Percentiles rank a stretch among this genome's conserved stretches.
Evolutionary conservation across 2,888 invertebrate species (phyloP).

Genomic region (Rhingia rostrata): DNA sequence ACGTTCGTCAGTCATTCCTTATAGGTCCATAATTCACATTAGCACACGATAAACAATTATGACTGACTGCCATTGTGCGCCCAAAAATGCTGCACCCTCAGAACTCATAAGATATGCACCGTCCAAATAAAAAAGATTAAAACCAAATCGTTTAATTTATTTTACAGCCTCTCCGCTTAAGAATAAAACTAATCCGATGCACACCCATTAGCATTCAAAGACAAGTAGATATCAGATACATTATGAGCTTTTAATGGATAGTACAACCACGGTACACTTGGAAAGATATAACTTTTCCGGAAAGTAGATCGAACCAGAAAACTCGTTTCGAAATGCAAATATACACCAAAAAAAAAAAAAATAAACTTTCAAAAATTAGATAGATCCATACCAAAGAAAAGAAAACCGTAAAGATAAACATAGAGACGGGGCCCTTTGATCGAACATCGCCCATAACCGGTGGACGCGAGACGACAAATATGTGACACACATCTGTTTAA

Average conservation of each 20-base stretch:
- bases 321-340: constrained; percentile 10
- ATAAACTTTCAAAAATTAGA: neutral
- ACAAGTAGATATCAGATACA: constrained; percentile 44
- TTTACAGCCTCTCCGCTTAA: constrained; percentile 16
- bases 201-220: constrained; percentile 41
- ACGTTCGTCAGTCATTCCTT: constrained; percentile 58
- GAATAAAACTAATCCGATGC: constrained; percentile 17
- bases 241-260: constrained; percentile 53
- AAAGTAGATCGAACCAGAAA: neutral
- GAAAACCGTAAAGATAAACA: constrained; percentile 40
- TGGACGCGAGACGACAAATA: constrained; percentile 28
- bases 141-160: constrained; percentile 49
- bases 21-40: constrained; percentile 62
- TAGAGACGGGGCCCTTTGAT: constrained; percentile 32
- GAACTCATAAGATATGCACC: constrained; percentile 58
- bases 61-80: constrained; percentile 30
- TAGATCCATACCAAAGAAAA: neutral
- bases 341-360: neutral
- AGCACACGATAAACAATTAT: constrained; percentile 65
- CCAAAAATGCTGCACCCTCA: constrained; percentile 42
- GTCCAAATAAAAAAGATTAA: constrained; percentile 11
- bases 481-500: constrained; percentile 63
- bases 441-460: neutral
- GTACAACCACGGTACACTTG: neutral
- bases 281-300: constrained; percentile 4